phyloP scores from a whole-genome alignment of 1,140 invertebrate species.

The Samia ricini region DNA sequence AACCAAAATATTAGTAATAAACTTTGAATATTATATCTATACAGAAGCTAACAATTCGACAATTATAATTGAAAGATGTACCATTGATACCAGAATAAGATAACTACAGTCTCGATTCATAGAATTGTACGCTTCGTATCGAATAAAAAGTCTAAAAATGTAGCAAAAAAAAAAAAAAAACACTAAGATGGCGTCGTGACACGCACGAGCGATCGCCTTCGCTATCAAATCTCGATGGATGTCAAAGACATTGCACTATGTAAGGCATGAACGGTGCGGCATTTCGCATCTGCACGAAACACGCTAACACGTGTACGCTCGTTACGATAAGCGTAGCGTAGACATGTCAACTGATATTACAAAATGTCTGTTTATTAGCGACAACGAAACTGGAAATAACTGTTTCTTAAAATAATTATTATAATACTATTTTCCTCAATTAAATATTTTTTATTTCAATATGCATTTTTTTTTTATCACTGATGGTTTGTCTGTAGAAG shows the following conservation, averaged over 20 bases:
- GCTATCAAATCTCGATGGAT: slow-evolving; percentile 15
- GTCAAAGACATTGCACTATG: slow-evolving; percentile 11
- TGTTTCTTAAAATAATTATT: background rate
- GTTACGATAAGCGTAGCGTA: background rate
- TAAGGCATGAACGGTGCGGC: background rate
- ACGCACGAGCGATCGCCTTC: slow-evolving; percentile 13
- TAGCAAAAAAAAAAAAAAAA: slow-evolving; percentile 13
- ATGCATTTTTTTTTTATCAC: background rate
- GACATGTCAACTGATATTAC: background rate
- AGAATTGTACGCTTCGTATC: background rate
- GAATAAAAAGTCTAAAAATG: slow-evolving; percentile 11
- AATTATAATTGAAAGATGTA: background rate
- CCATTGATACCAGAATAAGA: slow-evolving; percentile 4
- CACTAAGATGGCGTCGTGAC: slow-evolving; percentile 15
- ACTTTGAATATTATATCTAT: no score
- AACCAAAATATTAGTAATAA: no score
- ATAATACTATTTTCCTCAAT: background rate
- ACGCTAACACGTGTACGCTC: background rate
- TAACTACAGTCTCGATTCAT: slow-evolving; percentile 7
- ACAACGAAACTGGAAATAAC: background rate
- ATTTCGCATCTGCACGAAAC: background rate
- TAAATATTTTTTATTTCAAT: background rate
- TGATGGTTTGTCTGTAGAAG: no score
- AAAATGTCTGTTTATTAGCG: background rate
- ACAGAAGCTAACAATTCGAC: background rate